These are phyloP conservation scores for Bombus vancouverensis DNA, from an alignment of 1,140 invertebrate species.

Conservation along the genomic window DNA sequence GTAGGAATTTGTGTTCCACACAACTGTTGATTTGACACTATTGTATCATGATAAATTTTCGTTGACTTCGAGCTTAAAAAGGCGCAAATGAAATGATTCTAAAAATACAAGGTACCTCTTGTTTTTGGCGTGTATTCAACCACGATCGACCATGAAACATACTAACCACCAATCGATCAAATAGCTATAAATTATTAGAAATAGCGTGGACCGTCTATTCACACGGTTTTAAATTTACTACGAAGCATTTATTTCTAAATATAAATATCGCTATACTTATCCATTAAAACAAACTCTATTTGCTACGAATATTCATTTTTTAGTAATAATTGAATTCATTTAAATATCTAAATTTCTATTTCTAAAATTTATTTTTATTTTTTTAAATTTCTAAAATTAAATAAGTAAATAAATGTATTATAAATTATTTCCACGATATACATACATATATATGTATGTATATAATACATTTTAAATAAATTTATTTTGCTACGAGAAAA, in stretches of 20 bases:
- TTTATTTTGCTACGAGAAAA: background rate
- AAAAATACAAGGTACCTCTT: slow-evolving; percentile 18
- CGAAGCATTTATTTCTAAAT: background rate
- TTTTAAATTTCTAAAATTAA: too few relatives aligned
- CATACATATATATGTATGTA: too few relatives aligned
- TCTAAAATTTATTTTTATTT: too few relatives aligned
- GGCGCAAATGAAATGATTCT: slow-evolving; percentile 14
- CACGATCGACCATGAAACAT: background rate
- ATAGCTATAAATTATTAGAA: background rate
- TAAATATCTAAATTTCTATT: too few relatives aligned
- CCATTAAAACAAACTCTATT: background rate
- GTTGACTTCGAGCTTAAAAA: slow-evolving; percentile 8
- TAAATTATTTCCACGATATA: too few relatives aligned
- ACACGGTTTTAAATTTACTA: background rate
- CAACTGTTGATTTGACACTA: background rate
- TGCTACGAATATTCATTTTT: too few relatives aligned
- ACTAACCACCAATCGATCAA: background rate
- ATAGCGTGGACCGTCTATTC: background rate
- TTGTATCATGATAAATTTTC: background rate
- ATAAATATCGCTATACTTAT: too few relatives aligned
- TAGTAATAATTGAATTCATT: too few relatives aligned
- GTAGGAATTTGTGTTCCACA: background rate
- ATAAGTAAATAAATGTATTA: too few relatives aligned
- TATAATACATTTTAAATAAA: background rate
- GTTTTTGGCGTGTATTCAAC: slow-evolving; percentile 40